Percentiles rank a stretch among this genome's conserved stretches.
Evolutionary conservation across 2,888 invertebrate species (phyloP).

Genomic region (Caenorhabditis angaria): DNA sequence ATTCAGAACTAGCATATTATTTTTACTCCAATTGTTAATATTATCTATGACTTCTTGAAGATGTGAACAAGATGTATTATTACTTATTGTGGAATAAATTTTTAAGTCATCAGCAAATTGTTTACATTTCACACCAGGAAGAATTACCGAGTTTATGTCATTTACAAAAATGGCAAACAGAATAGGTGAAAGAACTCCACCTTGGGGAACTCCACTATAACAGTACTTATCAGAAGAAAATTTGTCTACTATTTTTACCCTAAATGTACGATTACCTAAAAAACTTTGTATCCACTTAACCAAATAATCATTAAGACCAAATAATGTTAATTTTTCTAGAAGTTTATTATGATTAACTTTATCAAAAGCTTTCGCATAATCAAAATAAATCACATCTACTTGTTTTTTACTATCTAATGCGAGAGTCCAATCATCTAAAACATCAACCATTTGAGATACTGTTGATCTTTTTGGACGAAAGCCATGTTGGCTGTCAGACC

Average conservation of each 20-base stretch:
- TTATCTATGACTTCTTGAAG: too few relatives aligned
- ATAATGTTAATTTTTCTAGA: background rate
- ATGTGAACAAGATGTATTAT: too few relatives aligned
- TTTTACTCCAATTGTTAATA: too few relatives aligned
- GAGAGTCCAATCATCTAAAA: background rate
- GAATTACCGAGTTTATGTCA: background rate
- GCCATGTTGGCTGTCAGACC: background rate
- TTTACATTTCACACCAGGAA: too few relatives aligned
- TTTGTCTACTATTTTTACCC: background rate
- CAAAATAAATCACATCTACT: background rate
- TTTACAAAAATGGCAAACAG: background rate
- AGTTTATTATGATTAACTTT: background rate
- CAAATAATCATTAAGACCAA: background rate
- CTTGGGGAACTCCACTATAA: constrained; percentile 3
- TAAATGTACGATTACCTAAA: background rate
- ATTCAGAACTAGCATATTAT: too few relatives aligned
- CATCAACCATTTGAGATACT: background rate
- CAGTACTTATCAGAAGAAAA: background rate
- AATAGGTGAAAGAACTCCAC: background rate
- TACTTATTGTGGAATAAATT: too few relatives aligned
- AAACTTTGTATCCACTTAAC: background rate
- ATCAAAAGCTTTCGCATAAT: constrained; percentile 4
- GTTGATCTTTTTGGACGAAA: constrained; percentile 2
- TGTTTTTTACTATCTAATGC: background rate
- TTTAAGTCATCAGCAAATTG: too few relatives aligned